A percentile compares a stretch with the other conserved stretches of the same genome.
phyloP scores from a whole-genome alignment of 2,797 vertebrate genomes.

The Lutra lutra region DNA sequence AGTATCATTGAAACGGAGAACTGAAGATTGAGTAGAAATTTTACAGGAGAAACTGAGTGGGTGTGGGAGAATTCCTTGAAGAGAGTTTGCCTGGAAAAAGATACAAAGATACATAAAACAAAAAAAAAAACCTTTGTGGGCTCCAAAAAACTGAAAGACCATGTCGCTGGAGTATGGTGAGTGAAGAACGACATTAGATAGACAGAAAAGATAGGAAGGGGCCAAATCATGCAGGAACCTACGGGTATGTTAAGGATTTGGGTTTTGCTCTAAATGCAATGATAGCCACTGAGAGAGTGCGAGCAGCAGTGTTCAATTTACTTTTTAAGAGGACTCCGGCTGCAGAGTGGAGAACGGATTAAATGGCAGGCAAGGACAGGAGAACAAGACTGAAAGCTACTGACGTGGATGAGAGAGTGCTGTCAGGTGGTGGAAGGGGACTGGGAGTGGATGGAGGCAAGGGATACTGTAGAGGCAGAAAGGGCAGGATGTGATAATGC shows the following conservation, averaged over 20 bases:
- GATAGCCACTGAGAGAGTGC: background rate
- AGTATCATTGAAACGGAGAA: background rate
- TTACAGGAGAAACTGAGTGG: background rate
- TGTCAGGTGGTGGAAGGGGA: background rate
- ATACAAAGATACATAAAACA: background rate
- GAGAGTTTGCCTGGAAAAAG: background rate
- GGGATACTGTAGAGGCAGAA: background rate
- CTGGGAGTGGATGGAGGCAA: background rate
- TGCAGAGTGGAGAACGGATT: background rate
- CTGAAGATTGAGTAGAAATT: background rate
- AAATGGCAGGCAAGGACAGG: background rate
- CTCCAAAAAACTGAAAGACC: background rate
- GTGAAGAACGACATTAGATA: background rate
- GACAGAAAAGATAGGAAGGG: background rate
- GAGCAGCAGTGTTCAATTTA: background rate
- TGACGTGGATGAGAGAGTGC: background rate
- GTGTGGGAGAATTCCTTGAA: background rate
- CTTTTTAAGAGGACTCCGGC: background rate
- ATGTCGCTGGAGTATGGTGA: background rate
- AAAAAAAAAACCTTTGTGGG: background rate
- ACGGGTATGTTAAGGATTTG: background rate
- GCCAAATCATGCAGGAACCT: background rate
- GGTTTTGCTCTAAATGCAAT: background rate
- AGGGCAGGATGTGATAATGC: background rate
- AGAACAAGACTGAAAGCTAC: background rate